Evolutionary conservation across 2,888 invertebrate species (phyloP), one percentile per base, ranked within the genome.

Genomic region (Mactromeris polynyma): DNA sequence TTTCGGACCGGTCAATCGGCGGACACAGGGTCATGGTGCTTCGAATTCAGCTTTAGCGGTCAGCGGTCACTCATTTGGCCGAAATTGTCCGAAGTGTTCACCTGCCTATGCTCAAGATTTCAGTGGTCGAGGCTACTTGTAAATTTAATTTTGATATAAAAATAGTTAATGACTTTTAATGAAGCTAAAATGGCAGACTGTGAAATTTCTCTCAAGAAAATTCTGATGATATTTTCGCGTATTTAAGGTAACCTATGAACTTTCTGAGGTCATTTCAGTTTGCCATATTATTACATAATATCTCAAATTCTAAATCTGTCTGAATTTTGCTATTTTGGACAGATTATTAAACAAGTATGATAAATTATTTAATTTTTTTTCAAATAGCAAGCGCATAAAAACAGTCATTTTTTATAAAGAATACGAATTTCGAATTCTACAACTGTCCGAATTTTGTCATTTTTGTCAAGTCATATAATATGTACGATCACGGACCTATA

Each of bases 21-120:
- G 92, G 92, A 92, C 92, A 92, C 42, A 69, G 87, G 92, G 92
- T 92, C 92, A 92, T 80, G 85, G 69, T 86, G 92, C 84, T 80
- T 89, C 88, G 89, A 81, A 88, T 90, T 89, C 84, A 87, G 77
- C 78, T 85, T 73, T 42, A 85, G 83, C 85, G 88, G 89, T 88
- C 91, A 91, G 83, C 89, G 91, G 88, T 91, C 91, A 89, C 40
- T 87, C 77, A 85, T 87, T 84, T 88, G 88, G 88, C 77, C 89
- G 80, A 90, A 91, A 88, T 81, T 87, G 86, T 90, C 89, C 90
- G 89, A 58, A 89, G 87, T 78, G 82, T 86, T 89, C 91, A 91
- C 91, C 91, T 91, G 91, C 82, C 79, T 78, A 83, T 80, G 42
- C 83, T 77, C 40, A 58, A 89, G 78, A 89, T 46, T 84, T 88